A percentile compares a stretch with the other conserved stretches of the same genome.
Evolutionary conservation across 2,113 vertebrate species (phyloP).

Genomic region (Pteruthius melanotis): DNA sequence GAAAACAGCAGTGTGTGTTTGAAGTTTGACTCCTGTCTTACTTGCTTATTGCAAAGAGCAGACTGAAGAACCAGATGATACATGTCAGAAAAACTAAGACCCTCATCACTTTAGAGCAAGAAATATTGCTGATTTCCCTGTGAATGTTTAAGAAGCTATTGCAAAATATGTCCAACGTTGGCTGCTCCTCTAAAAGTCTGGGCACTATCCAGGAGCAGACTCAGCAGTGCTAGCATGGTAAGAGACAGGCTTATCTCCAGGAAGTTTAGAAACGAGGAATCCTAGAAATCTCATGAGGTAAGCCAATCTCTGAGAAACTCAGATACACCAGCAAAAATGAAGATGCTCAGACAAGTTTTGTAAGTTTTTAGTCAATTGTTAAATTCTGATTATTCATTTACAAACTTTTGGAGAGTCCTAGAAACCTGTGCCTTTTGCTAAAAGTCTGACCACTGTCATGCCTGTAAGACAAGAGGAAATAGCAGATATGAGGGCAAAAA

Average conservation of each 20-base stretch:
- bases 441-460: not conserved
- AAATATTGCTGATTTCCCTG: conserved; percentile 2
- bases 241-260: not conserved
- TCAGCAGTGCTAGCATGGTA: not conserved
- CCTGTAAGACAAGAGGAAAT: not conserved
- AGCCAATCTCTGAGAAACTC: not conserved
- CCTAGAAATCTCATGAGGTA: not conserved
- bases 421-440: not conserved
- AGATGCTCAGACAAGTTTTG: not conserved
- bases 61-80: conserved; percentile 10
- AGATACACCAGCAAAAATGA: not conserved
- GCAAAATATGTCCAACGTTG: not conserved
- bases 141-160: not conserved
- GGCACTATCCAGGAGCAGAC: not conserved
- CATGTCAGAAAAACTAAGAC: not conserved
- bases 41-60: not conserved
- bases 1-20: not conserved
- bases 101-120: not conserved
- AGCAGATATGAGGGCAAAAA: not conserved
- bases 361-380: not conserved
- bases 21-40: not conserved
- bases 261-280: not conserved
- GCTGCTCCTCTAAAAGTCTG: not conserved
- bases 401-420: not conserved
- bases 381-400: not conserved